phyloP scores from a whole-genome alignment of 2,888 invertebrate species.

The Pyrrhia umbra region DNA sequence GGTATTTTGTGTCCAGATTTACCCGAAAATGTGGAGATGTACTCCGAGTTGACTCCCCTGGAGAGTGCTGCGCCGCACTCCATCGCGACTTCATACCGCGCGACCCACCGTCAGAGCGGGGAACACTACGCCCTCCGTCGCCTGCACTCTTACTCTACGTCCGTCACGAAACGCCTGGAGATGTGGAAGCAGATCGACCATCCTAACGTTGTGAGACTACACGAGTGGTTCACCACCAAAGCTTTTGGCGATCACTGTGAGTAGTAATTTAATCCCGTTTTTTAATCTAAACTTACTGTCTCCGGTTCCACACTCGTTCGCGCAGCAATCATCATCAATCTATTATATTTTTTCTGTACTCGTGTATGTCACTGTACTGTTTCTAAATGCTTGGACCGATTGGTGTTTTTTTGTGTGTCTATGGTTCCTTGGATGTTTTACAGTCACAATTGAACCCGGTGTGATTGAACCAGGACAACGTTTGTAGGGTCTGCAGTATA shows the following conservation, averaged over 20 bases:
- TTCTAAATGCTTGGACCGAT: no score
- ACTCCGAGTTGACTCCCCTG: conserved; percentile 96
- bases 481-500: no score
- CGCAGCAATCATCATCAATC: no score
- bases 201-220: conserved; percentile 97
- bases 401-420: no score
- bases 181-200: conserved; percentile 98
- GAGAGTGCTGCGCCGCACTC: conserved; percentile 93
- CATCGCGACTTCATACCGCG: conserved; percentile 97
- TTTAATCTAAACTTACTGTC: no score
- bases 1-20: conserved; percentile 90
- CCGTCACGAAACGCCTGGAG: conserved; percentile 97
- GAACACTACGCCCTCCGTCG: conserved; percentile 96
- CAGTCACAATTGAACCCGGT: no score
- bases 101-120: conserved; percentile 96
- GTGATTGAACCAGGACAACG: no score
- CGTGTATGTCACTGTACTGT: no score
- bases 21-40: conserved; percentile 97
- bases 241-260: conserved; percentile 98
- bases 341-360: no score
- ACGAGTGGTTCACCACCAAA: conserved; percentile 98
- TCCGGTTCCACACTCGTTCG: no score
- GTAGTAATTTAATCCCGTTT: no score
- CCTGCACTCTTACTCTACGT: conserved; percentile 95
- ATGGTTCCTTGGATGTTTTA: no score